Evolutionary conservation across 2,888 invertebrate genomes (phyloP), one percentile per base, ranked within the genome.

Genomic region (Willowsia nigromaculata): DNA sequence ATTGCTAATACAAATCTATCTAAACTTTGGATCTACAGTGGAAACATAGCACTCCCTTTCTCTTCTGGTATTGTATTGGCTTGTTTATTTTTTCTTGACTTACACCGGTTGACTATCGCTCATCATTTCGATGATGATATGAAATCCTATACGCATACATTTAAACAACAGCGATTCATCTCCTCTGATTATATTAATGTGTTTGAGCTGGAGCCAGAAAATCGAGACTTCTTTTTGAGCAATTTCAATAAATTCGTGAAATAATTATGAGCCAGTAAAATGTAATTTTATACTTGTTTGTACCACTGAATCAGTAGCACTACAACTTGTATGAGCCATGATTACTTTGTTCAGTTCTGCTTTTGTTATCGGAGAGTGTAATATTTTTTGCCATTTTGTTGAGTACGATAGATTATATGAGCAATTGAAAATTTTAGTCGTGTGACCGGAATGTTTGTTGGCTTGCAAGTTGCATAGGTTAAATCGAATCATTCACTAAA

Each of bases 191-290:
- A 62, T 30, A 62, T 30, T 30, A 62, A 62, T 62, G 62, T 76
- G 50, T 13, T 82, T 65, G 65, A 62, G 53, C 47, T 82, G 82
- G 82, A 82, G 82, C 82, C 82, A 82, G 65, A 82, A 65, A 82
- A 65, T 65, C 82, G 65, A 82, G 82, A 82, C 65, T 62, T 65
- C 62, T 30, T 62, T 30, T 27, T 4, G 7, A 82, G 65, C 27
- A 82, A 82, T 82, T 82, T 82, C 3, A 65, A 62, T 62, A 62
- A 62, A 82, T 82, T 82, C 82, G 27, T 82, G 15, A 25, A 65
- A 82, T 82, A 82, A 82, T 82, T 82, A 82, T 43, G 65, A 47
- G 71, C 25, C 43, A 27, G 65, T 82, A 65, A 82, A 65, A 71
- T 71, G 37, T 71, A 80, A 50, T 40, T 50, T 43, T 76, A 76